Conservation (phyloP, 2,113 vertebrate genomes). For the Carollia perspicillata region DNA sequence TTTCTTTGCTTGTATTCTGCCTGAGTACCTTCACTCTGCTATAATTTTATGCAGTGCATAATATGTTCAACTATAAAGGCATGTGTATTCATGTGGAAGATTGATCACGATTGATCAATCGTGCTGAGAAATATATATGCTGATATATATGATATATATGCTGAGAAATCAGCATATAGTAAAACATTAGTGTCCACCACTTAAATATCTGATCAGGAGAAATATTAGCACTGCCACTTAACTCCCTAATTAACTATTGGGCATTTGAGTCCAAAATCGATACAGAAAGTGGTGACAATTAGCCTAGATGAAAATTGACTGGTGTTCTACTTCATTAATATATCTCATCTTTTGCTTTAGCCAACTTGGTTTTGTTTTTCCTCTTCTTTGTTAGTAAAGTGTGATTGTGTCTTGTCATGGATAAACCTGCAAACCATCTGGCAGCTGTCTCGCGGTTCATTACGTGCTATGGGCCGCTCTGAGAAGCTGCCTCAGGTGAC, state of each 20-base stretch:
- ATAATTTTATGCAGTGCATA: neutral
- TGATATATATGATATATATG: too few relatives aligned
- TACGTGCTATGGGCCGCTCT: constrained; percentile 35
- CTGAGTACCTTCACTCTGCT: neutral
- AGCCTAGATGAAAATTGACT: constrained; percentile 45
- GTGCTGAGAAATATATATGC: too few relatives aligned
- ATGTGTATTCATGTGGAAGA: neutral
- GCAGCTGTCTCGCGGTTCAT: constrained; percentile 47
- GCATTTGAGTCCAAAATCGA: constrained; percentile 16
- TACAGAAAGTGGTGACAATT: constrained; percentile 31
- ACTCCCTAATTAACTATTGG: neutral
- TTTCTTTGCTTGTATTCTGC: neutral
- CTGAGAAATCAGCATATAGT: constrained; percentile 15
- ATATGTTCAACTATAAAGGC: neutral
- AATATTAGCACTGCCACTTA: constrained; percentile 13
- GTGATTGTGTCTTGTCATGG: constrained; percentile 40
- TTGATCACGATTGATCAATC: constrained; percentile 3
- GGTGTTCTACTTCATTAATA: constrained; percentile 15
- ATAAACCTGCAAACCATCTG: constrained; percentile 48
- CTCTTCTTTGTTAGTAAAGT: constrained; percentile 48
- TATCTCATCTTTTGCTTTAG: constrained; percentile 42
- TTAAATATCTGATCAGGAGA: constrained; percentile 23
- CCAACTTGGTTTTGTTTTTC: constrained; percentile 30
- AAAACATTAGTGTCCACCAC: neutral
- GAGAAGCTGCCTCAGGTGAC: constrained; percentile 29